Percentiles rank a stretch among this genome's conserved stretches.
Conservation (phyloP, 2,797 vertebrate genomes). For the Oreortyx pictus region DNA sequence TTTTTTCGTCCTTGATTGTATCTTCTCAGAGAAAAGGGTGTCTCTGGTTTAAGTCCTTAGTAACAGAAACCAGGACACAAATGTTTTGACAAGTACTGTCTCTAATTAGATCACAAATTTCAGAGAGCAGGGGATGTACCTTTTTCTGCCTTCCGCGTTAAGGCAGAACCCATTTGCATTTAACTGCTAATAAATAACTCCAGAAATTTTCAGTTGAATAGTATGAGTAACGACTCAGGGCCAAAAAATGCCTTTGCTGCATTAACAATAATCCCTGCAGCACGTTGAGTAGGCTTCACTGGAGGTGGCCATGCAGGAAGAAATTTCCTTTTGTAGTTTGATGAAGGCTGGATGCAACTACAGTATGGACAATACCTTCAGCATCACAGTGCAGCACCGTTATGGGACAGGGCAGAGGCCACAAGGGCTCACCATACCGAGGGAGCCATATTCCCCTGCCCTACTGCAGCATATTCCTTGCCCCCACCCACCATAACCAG, state of each 20-base stretch:
- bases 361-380: background rate
- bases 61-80: background rate
- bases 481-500: background rate
- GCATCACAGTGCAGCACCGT: background rate
- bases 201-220: background rate
- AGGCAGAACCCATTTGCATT: background rate
- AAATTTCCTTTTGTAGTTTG: background rate
- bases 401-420: background rate
- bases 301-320: background rate
- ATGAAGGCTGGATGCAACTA: background rate
- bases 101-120: background rate
- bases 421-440: background rate
- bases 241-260: background rate
- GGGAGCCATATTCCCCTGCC: background rate
- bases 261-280: background rate
- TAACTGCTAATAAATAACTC: constrained; percentile 1
- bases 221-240: background rate
- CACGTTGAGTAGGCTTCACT: background rate
- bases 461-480: background rate
- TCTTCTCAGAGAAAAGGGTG: background rate
- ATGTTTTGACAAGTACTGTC: background rate
- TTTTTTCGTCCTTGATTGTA: background rate
- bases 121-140: background rate
- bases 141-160: background rate
- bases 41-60: background rate